Percentiles rank a stretch among this genome's conserved stretches.
Evolutionary conservation across 2,888 invertebrate genomes (phyloP).

Genomic region (Machimus rusticus): DNA sequence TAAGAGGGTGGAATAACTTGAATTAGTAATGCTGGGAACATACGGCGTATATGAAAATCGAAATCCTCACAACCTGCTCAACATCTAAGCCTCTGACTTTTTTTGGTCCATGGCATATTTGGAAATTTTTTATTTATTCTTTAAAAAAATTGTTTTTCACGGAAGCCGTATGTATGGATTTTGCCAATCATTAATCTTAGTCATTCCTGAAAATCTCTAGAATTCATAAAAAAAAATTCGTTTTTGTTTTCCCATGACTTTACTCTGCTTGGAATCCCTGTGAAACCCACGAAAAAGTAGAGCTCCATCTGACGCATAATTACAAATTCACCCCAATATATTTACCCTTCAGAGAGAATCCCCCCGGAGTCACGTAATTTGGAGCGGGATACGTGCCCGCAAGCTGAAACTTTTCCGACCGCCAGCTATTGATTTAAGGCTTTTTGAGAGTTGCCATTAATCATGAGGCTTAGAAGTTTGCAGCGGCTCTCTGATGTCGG

Average conservation of each 20-base stretch:
- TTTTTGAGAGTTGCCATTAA: background rate
- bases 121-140: background rate
- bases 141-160: background rate
- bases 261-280: background rate
- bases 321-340: background rate
- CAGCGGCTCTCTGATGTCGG: background rate
- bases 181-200: background rate
- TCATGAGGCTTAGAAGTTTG: background rate
- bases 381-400: background rate
- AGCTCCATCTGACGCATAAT: background rate
- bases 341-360: background rate
- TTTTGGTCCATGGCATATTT: background rate
- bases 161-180: background rate
- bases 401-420: background rate
- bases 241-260: background rate
- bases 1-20: too few species aligned
- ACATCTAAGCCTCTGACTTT: background rate
- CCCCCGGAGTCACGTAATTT: background rate
- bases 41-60: background rate
- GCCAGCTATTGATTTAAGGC: slow-evolving; percentile 4
- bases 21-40: background rate
- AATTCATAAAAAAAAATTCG: background rate
- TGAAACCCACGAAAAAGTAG: background rate
- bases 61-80: background rate
- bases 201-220: background rate